phyloP scores from a whole-genome alignment of 1,140 invertebrate species.

The Drosophila kikkawai region DNA sequence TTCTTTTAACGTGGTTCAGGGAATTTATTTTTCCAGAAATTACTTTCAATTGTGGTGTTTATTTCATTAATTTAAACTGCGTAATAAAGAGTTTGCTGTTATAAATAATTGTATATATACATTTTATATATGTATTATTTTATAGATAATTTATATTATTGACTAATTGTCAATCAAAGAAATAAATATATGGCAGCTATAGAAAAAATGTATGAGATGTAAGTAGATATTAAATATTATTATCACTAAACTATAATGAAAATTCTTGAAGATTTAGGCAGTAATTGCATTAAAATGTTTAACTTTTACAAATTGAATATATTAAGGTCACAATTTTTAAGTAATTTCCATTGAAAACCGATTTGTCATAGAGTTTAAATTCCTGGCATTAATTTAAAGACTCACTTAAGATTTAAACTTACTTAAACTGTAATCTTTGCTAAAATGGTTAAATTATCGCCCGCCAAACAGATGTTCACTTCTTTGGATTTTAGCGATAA shows the following conservation, averaged over 20 bases:
- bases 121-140: neutral
- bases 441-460: neutral
- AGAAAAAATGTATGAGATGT: no score
- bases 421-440: neutral
- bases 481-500: neutral
- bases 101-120: neutral
- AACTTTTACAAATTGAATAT: neutral
- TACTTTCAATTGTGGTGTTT: neutral
- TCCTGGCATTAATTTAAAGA: neutral
- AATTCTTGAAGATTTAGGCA: no score
- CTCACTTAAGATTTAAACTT: neutral
- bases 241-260: neutral
- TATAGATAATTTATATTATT: conserved; percentile 18
- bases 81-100: conserved; percentile 34
- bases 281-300: neutral
- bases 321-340: neutral
- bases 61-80: conserved; percentile 29
- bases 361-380: neutral
- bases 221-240: neutral
- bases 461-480: conserved; percentile 1
- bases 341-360: neutral
- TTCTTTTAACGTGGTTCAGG: neutral
- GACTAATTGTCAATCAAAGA: conserved; percentile 16
- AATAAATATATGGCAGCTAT: neutral
- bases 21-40: neutral